These are phyloP conservation scores for Zaprionus ghesquierei DNA, from an alignment of 1,140 invertebrate genomes.

Conservation along the genomic window DNA sequence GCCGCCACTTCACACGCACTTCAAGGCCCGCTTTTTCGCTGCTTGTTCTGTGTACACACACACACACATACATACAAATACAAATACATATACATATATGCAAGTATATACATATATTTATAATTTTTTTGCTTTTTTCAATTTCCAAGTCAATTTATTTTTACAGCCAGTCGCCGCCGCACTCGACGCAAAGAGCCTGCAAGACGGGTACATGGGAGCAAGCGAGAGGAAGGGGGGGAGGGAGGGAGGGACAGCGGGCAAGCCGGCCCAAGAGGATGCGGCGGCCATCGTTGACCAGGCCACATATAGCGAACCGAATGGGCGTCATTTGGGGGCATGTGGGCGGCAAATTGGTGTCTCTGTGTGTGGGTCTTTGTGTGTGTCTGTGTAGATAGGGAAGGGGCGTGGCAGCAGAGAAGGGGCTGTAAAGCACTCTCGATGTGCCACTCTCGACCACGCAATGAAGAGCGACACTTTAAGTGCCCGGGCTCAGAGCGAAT, in stretches of 20 bases:
- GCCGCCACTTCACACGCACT: conserved; percentile 31
- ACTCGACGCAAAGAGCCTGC: conserved; percentile 41
- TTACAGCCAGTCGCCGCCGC: conserved; percentile 61
- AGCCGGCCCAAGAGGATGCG: conserved; percentile 47
- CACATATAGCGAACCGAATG: conserved; percentile 26
- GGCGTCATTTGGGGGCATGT: not conserved
- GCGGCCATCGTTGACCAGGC: conserved; percentile 46
- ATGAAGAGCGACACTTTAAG: conserved; percentile 75
- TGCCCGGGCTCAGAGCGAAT: conserved; percentile 42
- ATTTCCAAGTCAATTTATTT: conserved; percentile 81
- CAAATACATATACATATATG: not conserved
- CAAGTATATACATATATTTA: not conserved
- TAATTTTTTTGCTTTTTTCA: conserved; percentile 70
- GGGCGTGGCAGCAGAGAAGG: not conserved
- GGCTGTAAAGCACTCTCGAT: conserved; percentile 34
- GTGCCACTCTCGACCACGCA: conserved; percentile 44
- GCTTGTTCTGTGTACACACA: conserved; percentile 14
- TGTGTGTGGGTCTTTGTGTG: too few relatives aligned
- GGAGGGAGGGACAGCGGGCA: not conserved
- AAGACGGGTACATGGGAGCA: not conserved
- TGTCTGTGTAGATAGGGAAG: not conserved
- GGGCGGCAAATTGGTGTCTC: not conserved
- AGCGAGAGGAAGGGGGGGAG: not conserved
- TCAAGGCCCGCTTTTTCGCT: conserved; percentile 32
- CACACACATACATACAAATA: not conserved